These are phyloP conservation scores for Nasalis larvatus DNA, from an alignment of 2,113 vertebrate species.

Conservation along the genomic window DNA sequence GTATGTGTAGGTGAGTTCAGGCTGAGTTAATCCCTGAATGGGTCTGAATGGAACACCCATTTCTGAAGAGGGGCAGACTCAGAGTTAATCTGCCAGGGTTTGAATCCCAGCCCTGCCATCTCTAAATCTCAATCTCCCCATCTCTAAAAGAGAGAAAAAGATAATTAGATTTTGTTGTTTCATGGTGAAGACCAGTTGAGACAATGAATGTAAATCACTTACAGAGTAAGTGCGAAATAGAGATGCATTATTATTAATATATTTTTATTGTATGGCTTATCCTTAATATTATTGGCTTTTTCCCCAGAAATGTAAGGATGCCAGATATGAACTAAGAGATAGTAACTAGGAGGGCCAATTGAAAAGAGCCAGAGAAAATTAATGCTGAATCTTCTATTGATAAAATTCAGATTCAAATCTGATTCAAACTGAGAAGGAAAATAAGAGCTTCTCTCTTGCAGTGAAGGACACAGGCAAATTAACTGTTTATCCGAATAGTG, in stretches of 20 bases:
- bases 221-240: background rate
- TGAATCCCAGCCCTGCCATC: background rate
- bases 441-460: background rate
- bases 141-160: background rate
- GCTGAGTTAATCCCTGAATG: background rate
- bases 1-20: background rate
- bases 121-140: background rate
- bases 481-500: background rate
- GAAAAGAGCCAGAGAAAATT: constrained; percentile 4
- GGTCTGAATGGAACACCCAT: no score
- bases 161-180: background rate
- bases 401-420: constrained; percentile 20
- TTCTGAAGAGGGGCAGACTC: background rate
- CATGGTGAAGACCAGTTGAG: background rate
- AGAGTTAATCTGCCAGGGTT: background rate
- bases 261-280: background rate
- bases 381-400: background rate
- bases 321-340: background rate
- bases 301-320: background rate
- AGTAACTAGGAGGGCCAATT: background rate
- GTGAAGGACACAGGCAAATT: constrained; percentile 18
- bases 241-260: background rate
- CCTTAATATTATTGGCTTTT: background rate
- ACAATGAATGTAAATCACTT: background rate
- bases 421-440: background rate